Conservation (phyloP, 2,888 invertebrate species). For the Pachliopta kotzebuea region DNA sequence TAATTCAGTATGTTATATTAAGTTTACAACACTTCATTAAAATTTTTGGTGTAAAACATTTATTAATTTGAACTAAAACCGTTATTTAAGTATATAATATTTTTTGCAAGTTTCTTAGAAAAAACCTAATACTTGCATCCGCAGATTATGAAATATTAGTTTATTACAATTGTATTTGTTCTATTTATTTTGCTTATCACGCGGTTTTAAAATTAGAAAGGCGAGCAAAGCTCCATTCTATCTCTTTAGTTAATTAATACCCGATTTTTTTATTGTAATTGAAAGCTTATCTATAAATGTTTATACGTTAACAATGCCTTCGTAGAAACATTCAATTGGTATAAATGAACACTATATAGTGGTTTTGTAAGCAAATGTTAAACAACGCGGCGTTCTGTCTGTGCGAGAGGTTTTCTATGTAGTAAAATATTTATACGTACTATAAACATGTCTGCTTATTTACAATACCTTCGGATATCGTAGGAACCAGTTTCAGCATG, state of each 20-base stretch:
- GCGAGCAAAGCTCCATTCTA: background rate
- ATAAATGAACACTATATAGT: slow-evolving; percentile 4
- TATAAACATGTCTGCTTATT: slow-evolving; percentile 34
- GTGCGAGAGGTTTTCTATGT: slow-evolving; percentile 54
- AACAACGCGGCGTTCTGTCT: slow-evolving; percentile 47
- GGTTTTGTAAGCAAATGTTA: slow-evolving; percentile 35
- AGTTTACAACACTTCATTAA: too few relatives aligned
- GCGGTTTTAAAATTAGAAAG: too few relatives aligned
- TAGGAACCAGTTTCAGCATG: slow-evolving; percentile 41
- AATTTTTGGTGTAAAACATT: too few relatives aligned
- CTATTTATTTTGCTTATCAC: too few relatives aligned
- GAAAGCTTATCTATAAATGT: background rate
- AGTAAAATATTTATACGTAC: slow-evolving; percentile 41
- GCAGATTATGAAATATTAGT: too few relatives aligned
- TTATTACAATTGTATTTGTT: too few relatives aligned
- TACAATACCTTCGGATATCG: slow-evolving; percentile 36
- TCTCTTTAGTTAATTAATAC: background rate
- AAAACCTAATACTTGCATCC: too few relatives aligned
- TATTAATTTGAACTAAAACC: too few relatives aligned
- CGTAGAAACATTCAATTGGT: slow-evolving; percentile 6
- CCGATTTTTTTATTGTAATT: background rate
- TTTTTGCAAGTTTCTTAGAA: too few relatives aligned
- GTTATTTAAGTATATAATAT: too few relatives aligned
- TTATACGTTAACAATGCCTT: background rate
- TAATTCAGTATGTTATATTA: too few relatives aligned